Conservation (phyloP, 1,140 invertebrate species). For the Cotesia glomerata region DNA sequence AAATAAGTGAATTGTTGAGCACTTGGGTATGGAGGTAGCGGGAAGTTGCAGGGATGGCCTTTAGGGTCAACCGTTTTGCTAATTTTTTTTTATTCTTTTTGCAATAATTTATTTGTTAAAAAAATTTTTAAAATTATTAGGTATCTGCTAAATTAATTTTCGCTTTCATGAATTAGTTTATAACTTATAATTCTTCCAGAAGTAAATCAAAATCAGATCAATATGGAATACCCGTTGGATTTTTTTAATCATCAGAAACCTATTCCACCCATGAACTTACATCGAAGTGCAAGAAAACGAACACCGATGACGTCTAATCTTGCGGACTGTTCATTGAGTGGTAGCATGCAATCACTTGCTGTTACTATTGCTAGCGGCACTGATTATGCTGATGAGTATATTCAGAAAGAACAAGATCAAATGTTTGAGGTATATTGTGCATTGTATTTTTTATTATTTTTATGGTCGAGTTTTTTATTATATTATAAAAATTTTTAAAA, state of each 20-base stretch:
- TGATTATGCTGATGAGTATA: conserved; percentile 46
- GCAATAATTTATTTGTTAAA: too few species aligned
- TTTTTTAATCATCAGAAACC: conserved; percentile 33
- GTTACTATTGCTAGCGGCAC: conserved; percentile 29
- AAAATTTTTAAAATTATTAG: too few species aligned
- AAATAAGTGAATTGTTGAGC: too few species aligned
- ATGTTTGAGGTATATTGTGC: conserved; percentile 40
- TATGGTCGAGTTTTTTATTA: too few species aligned
- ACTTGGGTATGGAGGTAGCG: too few species aligned
- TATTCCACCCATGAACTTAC: conserved; percentile 26
- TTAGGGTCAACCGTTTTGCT: too few species aligned
- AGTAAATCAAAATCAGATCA: neutral
- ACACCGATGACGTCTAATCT: neutral
- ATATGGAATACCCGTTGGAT: conserved; percentile 33
- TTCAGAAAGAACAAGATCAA: conserved; percentile 45
- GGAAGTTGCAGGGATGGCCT: too few species aligned
- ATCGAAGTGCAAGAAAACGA: conserved; percentile 4
- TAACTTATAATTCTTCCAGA: too few species aligned
- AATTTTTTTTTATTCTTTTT: too few species aligned
- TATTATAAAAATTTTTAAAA: conserved; percentile 6
- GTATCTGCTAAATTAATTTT: too few species aligned
- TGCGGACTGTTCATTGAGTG: conserved; percentile 1
- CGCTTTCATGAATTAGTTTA: too few species aligned
- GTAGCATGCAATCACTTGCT: neutral
- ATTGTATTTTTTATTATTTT: neutral